Evolutionary conservation across 2,797 vertebrate species (phyloP), one percentile per base, ranked within the genome.

Genomic region (Clarias platycephalus): DNA sequence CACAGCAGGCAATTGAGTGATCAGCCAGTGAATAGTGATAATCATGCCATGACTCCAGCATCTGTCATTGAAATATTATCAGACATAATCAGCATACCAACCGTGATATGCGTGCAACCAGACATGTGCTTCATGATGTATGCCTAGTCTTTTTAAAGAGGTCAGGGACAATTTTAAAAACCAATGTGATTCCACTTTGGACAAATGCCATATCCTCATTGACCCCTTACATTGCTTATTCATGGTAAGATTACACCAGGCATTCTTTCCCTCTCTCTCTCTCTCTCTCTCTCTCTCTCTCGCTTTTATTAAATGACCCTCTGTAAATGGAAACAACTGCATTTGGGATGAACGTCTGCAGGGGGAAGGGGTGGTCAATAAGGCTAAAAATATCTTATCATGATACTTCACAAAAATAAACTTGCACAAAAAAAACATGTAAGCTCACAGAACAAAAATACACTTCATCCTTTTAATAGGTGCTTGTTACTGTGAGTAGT

Each of bases 61-160:
- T 85, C 75, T 80, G 78, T 74, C 77, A 79, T 40, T 75, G 79
- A 88, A 85, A 85, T 84, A 85, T 60, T 57, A 71, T 83, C 79
- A 83, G 75, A 70, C 53, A 68, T 55, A 31, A 53, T 37, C 53
- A 53, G 67, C 15, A 83, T 83, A 85, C 85, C 85, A 83, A 87
- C 82, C 84, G 83, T 85, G 34, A 40, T 49, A 80, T n/a, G 15
- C 82, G 28, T 83, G 86, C 72, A 88, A 89, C 62, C 16, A 16
- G 76, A 90, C 88, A 87, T 26, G 44, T 71, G 63, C 60, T 71
- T 80, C 78, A 49, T 82, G 78, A 40, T 64, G 83, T 79, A 64
- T n/a, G 80, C 64, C 76, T 83, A 64, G 63, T 28, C 10, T 63
- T 81, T 81, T 86, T 64, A 85, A 81, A 67, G 26, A 62, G 34